A percentile compares a stretch with the other conserved stretches of the same genome.
Evolutionary conservation across 1,140 invertebrate genomes (phyloP).

Genomic region (Patella vulgata): DNA sequence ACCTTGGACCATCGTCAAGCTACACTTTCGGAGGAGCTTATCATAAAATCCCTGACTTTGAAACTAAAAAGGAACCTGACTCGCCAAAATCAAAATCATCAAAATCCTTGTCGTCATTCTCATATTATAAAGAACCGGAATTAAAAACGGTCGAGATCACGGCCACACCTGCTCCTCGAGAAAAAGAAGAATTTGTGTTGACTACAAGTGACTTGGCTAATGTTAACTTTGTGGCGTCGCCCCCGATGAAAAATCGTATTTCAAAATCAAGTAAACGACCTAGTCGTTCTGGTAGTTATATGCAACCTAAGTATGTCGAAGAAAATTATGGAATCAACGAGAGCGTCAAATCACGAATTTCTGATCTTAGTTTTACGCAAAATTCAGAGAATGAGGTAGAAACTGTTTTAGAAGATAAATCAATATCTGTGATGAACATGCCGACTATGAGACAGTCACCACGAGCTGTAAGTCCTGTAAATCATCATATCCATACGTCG

Average conservation of each 20-base stretch:
- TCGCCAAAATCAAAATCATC: not conserved
- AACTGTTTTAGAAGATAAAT: slow-evolving; percentile 46
- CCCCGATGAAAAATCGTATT: not conserved
- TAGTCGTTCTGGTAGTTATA: not conserved
- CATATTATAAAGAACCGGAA: not conserved
- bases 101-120: not conserved
- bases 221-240: slow-evolving; percentile 42
- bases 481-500: not conserved
- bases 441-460: slow-evolving; percentile 23
- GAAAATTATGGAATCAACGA: slow-evolving; percentile 11
- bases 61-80: not conserved
- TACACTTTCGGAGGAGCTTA: slow-evolving; percentile 20
- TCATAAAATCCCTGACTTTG: slow-evolving; percentile 17
- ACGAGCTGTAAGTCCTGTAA: not conserved
- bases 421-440: slow-evolving; percentile 42
- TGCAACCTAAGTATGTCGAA: slow-evolving; percentile 7
- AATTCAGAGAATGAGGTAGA: slow-evolving; percentile 43
- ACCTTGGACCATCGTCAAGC: slow-evolving; percentile 17
- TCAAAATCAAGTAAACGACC: not conserved
- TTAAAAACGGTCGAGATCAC: not conserved
- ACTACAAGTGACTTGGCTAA: slow-evolving; percentile 52
- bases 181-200: slow-evolving; percentile 49
- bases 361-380: slow-evolving; percentile 40
- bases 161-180: not conserved
- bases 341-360: slow-evolving; percentile 33